phyloP scores from a whole-genome alignment of 2,113 vertebrate species.

The Mus spicilegus region DNA sequence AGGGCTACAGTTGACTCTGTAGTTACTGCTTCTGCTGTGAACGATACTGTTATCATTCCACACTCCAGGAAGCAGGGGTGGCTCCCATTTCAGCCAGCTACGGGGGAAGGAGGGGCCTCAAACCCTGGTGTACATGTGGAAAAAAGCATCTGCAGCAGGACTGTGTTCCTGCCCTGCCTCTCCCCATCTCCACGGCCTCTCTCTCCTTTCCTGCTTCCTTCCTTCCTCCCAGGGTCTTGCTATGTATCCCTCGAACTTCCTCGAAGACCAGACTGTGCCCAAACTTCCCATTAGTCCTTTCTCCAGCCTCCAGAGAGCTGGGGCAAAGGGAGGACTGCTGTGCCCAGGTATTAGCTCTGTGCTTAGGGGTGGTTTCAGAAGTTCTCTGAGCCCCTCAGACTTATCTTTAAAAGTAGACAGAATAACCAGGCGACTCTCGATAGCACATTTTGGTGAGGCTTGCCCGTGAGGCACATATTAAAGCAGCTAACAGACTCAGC shows the following conservation, averaged over 20 bases:
- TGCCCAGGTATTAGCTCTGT: background rate
- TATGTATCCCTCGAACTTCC: background rate
- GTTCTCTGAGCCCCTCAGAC: background rate
- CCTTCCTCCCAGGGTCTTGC: background rate
- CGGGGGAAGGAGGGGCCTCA: no score
- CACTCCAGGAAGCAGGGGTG: background rate
- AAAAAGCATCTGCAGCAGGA: background rate
- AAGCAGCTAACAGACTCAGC: background rate
- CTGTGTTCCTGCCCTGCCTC: background rate
- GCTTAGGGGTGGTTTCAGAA: no score
- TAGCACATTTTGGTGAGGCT: background rate
- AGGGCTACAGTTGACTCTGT: background rate
- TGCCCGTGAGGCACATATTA: background rate
- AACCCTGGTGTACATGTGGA: no score
- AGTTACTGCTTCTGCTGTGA: background rate
- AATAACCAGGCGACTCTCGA: background rate
- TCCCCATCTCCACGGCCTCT: background rate
- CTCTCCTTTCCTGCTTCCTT: background rate
- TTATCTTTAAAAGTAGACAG: background rate
- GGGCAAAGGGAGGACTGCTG: background rate
- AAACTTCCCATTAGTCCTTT: background rate
- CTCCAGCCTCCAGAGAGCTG: background rate
- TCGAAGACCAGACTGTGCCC: background rate
- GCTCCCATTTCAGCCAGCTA: background rate
- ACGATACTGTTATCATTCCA: background rate